These are phyloP conservation scores for Hepsetus odoe DNA, from an alignment of 2,113 vertebrate genomes.

Conservation along the genomic window DNA sequence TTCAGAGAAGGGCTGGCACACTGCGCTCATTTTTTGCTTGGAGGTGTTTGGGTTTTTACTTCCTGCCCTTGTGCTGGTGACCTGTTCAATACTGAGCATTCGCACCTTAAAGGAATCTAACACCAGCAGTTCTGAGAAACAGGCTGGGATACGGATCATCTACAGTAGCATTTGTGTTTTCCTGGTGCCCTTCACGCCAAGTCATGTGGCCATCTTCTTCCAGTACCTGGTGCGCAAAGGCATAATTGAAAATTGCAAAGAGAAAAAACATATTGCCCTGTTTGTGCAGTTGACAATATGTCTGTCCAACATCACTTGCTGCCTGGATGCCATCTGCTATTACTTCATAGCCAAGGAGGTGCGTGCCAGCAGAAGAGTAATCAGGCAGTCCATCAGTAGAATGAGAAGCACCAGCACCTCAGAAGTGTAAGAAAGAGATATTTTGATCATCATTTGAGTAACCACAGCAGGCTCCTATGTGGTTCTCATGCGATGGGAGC, in stretches of 20 bases:
- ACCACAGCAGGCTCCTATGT: not conserved
- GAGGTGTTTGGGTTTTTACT: slow-evolving; percentile 86
- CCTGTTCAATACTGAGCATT: slow-evolving; percentile 80
- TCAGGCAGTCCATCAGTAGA: slow-evolving; percentile 55
- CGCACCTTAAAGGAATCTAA: slow-evolving; percentile 64
- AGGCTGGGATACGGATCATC: slow-evolving; percentile 77
- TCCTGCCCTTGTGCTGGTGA: slow-evolving; percentile 77
- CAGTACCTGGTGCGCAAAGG: slow-evolving; percentile 86
- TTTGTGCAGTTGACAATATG: slow-evolving; percentile 84
- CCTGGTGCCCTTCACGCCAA: slow-evolving; percentile 84
- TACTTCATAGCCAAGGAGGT: slow-evolving; percentile 86
- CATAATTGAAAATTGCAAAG: slow-evolving; percentile 72
- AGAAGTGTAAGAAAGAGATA: slow-evolving; percentile 57
- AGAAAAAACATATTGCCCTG: slow-evolving; percentile 74
- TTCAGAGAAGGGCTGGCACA: slow-evolving; percentile 74
- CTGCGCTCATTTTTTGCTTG: slow-evolving; percentile 71
- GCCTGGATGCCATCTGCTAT: slow-evolving; percentile 88
- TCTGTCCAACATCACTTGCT: slow-evolving; percentile 88
- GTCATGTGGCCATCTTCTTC: slow-evolving; percentile 83
- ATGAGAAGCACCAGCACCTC: slow-evolving; percentile 68
- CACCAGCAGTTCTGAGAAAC: slow-evolving; percentile 50
- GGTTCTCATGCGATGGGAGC: slow-evolving; percentile 39
- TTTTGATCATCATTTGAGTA: slow-evolving; percentile 1
- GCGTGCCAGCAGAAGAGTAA: slow-evolving; percentile 54
- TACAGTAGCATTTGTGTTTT: slow-evolving; percentile 82